Percentiles rank a stretch among this genome's conserved stretches.
phyloP scores from a whole-genome alignment of 2,113 vertebrate genomes.

The Gymnorhina tibicen region DNA sequence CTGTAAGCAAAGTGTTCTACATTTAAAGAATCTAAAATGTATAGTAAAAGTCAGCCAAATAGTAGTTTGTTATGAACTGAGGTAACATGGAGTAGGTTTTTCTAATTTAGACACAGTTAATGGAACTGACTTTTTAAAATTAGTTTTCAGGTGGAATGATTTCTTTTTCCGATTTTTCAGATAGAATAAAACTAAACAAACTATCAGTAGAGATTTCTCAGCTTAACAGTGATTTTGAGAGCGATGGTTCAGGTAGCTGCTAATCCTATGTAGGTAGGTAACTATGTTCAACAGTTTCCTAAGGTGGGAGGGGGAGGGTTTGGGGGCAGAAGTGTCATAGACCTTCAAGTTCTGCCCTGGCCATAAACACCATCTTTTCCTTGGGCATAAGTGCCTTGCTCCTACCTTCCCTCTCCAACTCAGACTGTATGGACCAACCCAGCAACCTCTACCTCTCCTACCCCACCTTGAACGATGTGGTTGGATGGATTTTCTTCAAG shows the following conservation, averaged over 20 bases:
- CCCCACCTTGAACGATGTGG: accelerated
- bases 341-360: neutral
- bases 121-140: neutral
- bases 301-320: accelerated
- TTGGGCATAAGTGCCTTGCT: neutral
- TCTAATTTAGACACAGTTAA: neutral
- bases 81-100: neutral
- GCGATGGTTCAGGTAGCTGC: neutral
- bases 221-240: neutral
- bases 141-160: neutral
- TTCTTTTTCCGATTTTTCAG: neutral
- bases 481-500: neutral
- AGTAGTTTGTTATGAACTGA: neutral
- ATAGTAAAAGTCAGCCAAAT: neutral
- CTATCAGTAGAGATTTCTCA: neutral
- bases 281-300: neutral
- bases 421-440: accelerated
- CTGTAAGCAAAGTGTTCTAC: neutral
- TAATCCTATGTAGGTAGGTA: neutral
- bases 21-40: neutral
- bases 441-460: neutral
- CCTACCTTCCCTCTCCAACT: neutral
- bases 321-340: accelerated
- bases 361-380: neutral
- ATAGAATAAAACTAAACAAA: neutral